These are phyloP conservation scores for Neodiprion fabricii DNA, from an alignment of 1,140 invertebrate genomes.

Conservation along the genomic window DNA sequence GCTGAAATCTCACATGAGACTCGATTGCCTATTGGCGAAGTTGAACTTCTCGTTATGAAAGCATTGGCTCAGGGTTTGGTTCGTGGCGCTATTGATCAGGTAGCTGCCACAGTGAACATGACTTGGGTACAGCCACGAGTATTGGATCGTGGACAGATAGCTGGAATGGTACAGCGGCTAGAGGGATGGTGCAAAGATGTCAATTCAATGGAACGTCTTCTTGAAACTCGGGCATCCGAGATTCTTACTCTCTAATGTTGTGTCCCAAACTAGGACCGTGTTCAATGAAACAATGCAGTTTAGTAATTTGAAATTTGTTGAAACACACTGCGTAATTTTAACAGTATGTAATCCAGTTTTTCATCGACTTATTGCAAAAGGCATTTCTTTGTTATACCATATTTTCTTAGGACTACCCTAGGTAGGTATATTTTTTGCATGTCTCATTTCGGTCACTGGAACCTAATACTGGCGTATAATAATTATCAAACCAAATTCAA, in stretches of 20 bases:
- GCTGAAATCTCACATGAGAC: slow-evolving; percentile 89
- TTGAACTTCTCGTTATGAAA: slow-evolving; percentile 98
- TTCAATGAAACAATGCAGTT: background rate
- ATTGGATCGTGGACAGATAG: slow-evolving; percentile 77
- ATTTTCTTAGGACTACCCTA: too few species aligned
- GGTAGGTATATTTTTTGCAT: too few species aligned
- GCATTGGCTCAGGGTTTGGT: slow-evolving; percentile 95
- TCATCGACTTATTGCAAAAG: too few species aligned
- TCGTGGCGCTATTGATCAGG: slow-evolving; percentile 95
- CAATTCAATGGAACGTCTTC: slow-evolving; percentile 78
- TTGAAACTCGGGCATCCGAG: slow-evolving; percentile 83
- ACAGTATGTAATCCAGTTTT: too few species aligned
- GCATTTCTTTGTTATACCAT: too few species aligned
- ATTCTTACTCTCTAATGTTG: slow-evolving; percentile 76
- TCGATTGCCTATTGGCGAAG: slow-evolving; percentile 80
- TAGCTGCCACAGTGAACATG: slow-evolving; percentile 78
- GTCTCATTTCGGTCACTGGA: too few species aligned
- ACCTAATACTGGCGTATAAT: too few species aligned
- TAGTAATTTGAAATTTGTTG: background rate
- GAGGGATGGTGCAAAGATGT: slow-evolving; percentile 86
- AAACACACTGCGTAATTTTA: too few species aligned
- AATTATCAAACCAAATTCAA: background rate
- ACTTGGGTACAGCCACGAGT: slow-evolving; percentile 91
- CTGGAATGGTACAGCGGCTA: slow-evolving; percentile 78
- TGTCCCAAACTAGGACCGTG: background rate